Percentiles rank a stretch among this genome's conserved stretches.
Conservation (phyloP, 2,113 vertebrate genomes). For the Meles meles region DNA sequence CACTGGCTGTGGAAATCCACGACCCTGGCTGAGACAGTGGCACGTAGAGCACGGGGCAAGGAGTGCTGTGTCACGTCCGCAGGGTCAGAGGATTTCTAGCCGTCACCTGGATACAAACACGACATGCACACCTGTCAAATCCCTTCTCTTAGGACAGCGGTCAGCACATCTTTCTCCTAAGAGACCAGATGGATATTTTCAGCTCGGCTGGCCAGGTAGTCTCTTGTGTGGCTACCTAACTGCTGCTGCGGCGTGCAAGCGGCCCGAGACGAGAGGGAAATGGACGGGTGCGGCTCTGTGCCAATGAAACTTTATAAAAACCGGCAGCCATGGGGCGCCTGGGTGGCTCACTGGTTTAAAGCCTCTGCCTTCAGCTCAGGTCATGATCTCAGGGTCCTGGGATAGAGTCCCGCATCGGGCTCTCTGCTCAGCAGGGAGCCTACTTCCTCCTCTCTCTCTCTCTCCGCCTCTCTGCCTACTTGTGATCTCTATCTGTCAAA, state of each 20-base stretch:
- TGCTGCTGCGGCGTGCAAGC: not conserved
- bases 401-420: too few species aligned
- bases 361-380: too few species aligned
- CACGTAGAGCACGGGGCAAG: not conserved
- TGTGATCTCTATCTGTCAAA: too few species aligned
- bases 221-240: not conserved
- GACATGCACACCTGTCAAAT: not conserved
- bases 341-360: too few species aligned
- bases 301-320: not conserved
- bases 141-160: not conserved
- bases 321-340: not conserved
- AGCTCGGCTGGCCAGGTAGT: not conserved
- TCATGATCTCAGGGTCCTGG: too few species aligned
- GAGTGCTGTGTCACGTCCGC: not conserved
- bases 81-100: not conserved
- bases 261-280: not conserved
- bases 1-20: constrained; percentile 15
- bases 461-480: too few species aligned
- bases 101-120: not conserved
- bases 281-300: not conserved
- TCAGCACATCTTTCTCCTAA: not conserved
- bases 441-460: too few species aligned
- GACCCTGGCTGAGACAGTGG: not conserved
- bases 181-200: not conserved
- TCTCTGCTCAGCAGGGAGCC: too few species aligned